phyloP scores from a whole-genome alignment of 1,140 invertebrate genomes.

The Carposina sasakii region DNA sequence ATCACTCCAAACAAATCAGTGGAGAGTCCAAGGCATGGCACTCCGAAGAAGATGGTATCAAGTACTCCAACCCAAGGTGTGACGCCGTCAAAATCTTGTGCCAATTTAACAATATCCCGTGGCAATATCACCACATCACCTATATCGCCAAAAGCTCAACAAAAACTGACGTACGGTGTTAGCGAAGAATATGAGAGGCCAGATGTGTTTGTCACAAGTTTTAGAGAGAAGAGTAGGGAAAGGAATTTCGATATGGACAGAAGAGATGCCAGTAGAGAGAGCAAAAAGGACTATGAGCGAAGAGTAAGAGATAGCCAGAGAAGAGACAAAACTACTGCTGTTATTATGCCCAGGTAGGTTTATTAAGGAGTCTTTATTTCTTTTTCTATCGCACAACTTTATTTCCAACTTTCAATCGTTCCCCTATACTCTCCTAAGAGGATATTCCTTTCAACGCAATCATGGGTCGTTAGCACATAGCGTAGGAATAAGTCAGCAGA shows the following conservation, averaged over 20 bases:
- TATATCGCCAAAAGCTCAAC: slow-evolving; percentile 70
- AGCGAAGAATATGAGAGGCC: slow-evolving; percentile 44
- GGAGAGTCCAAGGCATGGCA: slow-evolving; percentile 48
- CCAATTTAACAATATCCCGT: slow-evolving; percentile 48
- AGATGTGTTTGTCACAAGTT: slow-evolving; percentile 59
- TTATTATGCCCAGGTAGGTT: slow-evolving; percentile 64
- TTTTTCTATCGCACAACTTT: no score
- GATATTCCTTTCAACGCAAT: no score
- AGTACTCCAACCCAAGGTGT: slow-evolving; percentile 61
- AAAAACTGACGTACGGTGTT: slow-evolving; percentile 72
- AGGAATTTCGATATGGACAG: slow-evolving; percentile 57
- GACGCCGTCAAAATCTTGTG: slow-evolving; percentile 62
- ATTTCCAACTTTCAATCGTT: no score
- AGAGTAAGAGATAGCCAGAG: slow-evolving; percentile 34
- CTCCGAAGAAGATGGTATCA: slow-evolving; percentile 60
- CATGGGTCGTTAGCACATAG: no score
- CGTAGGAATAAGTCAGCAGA: no score
- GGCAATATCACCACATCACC: slow-evolving; percentile 41
- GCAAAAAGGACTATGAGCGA: slow-evolving; percentile 32
- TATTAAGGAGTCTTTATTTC: no score
- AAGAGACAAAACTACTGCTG: slow-evolving; percentile 59
- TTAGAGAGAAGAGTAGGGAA: slow-evolving; percentile 49
- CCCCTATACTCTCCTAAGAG: no score
- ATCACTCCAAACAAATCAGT: slow-evolving; percentile 53
- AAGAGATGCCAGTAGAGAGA: slow-evolving; percentile 48